Conservation (phyloP, 2,888 invertebrate species). For the Ceramica pisi region DNA sequence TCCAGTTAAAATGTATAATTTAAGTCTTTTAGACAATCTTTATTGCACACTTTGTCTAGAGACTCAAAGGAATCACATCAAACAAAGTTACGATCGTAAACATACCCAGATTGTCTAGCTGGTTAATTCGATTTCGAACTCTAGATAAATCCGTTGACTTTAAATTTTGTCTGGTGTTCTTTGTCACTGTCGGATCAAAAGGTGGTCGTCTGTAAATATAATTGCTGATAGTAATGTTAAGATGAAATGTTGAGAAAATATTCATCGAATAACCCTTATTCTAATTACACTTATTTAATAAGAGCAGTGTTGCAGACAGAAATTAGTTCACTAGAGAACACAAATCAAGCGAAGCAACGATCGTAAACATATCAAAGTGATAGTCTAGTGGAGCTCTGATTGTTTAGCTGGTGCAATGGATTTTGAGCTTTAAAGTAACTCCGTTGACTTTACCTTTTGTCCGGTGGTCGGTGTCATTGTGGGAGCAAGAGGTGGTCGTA, state of each 20-base stretch:
- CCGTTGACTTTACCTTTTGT: slow-evolving; percentile 75
- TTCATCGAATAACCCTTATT: no score
- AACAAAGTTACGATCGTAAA: background rate
- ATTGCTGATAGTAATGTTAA: no score
- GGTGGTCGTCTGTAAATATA: no score
- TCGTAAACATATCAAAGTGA: slow-evolving; percentile 20
- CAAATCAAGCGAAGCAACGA: slow-evolving; percentile 37
- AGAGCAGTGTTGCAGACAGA: background rate
- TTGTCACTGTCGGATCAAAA: background rate
- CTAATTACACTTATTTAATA: background rate
- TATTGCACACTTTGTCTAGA: no score
- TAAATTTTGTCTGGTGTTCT: background rate
- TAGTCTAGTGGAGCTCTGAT: slow-evolving; percentile 51
- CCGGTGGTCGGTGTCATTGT: slow-evolving; percentile 72
- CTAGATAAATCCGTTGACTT: background rate
- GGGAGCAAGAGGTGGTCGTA: slow-evolving; percentile 79
- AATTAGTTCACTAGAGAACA: slow-evolving; percentile 15
- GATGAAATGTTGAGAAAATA: no score
- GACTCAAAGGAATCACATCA: background rate
- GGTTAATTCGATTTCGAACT: background rate
- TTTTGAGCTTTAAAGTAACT: slow-evolving; percentile 65
- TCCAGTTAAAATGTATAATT: no score
- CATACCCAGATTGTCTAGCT: background rate
- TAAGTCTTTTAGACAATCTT: no score
- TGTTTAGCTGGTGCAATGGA: slow-evolving; percentile 58